Percentiles rank a stretch among this genome's conserved stretches.
These are phyloP conservation scores for Chouioia cunea DNA, from an alignment of 2,888 invertebrate species.

Conservation along the genomic window DNA sequence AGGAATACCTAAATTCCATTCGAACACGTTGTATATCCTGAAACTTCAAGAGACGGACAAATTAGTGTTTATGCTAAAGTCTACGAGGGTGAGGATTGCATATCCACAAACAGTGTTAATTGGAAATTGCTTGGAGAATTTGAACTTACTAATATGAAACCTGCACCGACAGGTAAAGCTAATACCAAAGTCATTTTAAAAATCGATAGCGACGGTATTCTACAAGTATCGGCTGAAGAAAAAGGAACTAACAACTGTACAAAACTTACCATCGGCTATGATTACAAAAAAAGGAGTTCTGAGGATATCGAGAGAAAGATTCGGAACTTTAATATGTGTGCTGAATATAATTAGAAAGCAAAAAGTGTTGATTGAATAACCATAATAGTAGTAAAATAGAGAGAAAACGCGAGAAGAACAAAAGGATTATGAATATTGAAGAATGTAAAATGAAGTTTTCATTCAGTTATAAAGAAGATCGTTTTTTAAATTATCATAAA, in stretches of 20 bases:
- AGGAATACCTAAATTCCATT: constrained; percentile 10
- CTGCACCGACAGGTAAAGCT: constrained; percentile 3
- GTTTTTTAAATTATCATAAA: too few species aligned
- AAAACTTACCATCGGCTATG: background rate
- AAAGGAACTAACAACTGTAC: background rate
- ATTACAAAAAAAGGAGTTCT: too few species aligned
- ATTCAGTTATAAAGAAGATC: too few species aligned
- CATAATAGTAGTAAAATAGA: too few species aligned
- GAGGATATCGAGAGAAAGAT: too few species aligned
- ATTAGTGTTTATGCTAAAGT: background rate
- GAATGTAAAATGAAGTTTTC: too few species aligned
- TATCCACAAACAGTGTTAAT: background rate
- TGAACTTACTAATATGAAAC: background rate
- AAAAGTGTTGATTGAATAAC: too few species aligned
- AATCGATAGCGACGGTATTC: constrained; percentile 8
- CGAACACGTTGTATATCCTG: background rate
- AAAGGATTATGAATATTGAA: too few species aligned
- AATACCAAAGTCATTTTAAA: background rate
- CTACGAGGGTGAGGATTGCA: background rate
- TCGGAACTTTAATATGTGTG: too few species aligned
- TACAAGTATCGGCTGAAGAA: constrained; percentile 3
- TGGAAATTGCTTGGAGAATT: constrained; percentile 1
- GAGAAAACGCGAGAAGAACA: too few species aligned
- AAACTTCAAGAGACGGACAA: constrained; percentile 6
- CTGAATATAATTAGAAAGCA: too few species aligned